phyloP scores from a whole-genome alignment of 2,113 vertebrate species.

The Oncorhynchus masou region DNA sequence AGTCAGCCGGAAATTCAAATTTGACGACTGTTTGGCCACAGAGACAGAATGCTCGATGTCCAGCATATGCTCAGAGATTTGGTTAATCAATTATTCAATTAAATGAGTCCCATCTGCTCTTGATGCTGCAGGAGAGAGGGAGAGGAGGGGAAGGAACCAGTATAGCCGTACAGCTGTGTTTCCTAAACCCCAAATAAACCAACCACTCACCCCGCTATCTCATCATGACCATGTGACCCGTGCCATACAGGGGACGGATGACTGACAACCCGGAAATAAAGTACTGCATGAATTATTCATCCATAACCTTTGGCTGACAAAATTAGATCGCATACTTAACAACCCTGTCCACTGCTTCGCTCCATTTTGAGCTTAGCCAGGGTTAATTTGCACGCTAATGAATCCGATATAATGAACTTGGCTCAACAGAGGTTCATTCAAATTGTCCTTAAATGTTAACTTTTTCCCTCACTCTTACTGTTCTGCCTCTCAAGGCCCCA shows the following conservation, averaged over 20 bases:
- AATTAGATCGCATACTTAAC: conserved; percentile 28
- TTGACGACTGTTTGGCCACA: conserved; percentile 20
- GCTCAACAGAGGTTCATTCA: conserved; percentile 20
- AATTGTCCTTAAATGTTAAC: not conserved
- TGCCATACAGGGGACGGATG: not conserved
- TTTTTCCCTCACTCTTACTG: conserved; percentile 11
- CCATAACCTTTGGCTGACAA: conserved; percentile 40
- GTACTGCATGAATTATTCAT: conserved; percentile 33
- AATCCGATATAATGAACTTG: conserved; percentile 37
- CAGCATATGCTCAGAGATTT: conserved; percentile 46
- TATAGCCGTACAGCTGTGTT: conserved; percentile 17
- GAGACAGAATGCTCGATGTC: conserved; percentile 36
- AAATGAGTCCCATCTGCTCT: conserved; percentile 42
- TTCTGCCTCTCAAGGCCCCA: not conserved
- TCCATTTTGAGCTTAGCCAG: conserved; percentile 14
- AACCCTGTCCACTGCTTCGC: not conserved
- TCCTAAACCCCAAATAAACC: not conserved
- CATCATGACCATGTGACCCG: not conserved
- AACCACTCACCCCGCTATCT: not conserved
- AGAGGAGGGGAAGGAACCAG: not conserved
- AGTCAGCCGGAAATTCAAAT: conserved; percentile 3
- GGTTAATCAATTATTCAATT: conserved; percentile 53
- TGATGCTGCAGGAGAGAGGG: conserved; percentile 7
- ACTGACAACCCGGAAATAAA: conserved; percentile 26
- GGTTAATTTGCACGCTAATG: conserved; percentile 43